Evolutionary conservation across 1,140 invertebrate species (phyloP), one percentile per base, ranked within the genome.

Genomic region (Drosophila varians): DNA sequence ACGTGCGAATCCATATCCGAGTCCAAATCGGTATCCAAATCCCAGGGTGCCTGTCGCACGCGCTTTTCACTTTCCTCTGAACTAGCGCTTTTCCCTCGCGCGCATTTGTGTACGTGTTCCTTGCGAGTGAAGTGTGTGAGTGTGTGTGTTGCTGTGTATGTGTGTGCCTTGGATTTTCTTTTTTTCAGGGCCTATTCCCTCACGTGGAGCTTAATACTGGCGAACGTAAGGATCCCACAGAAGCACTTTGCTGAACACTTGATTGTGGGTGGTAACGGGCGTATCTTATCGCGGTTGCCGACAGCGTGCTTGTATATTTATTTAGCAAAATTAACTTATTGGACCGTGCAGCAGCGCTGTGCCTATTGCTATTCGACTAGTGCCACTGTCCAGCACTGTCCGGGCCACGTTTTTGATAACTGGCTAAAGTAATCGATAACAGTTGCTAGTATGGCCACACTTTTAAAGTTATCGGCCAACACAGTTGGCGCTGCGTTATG

Each of bases 41-140:
- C 54, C 54, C 55, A 43, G 58, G 43, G 38, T 55, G 52, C 45
- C 11, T 12, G 12, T 23, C 18, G 61, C 61, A 64, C 60, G 47
- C 61, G 61, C 62, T 66, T 66, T 66, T 66, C 62, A 66, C 62
- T 66, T 66, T 66, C 60, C 60, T 64, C 40, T 64, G 56, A 61
- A 55, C 60, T 64, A 64, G 55, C 56, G 60, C 55, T 64, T 64
- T 64, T 64, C 55, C 26, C 55, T 64, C 40, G 60, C 62, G 62
- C 60, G 62, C 62, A 66, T 66, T 65, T 66, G 62, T 66, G 14
- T 66, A 66, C 62, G 62, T 66, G 62, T 66, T 61, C 60, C 28
- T 64, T 26, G 28, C 26, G 40, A 26, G 54, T 25, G 21, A 21
- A n/a, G n/a, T 21, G 16, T 28, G 7, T 34, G 12, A 21, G 7